These are phyloP conservation scores for Leptosomus discolor DNA, from an alignment of 2,113 vertebrate genomes.

Conservation along the genomic window DNA sequence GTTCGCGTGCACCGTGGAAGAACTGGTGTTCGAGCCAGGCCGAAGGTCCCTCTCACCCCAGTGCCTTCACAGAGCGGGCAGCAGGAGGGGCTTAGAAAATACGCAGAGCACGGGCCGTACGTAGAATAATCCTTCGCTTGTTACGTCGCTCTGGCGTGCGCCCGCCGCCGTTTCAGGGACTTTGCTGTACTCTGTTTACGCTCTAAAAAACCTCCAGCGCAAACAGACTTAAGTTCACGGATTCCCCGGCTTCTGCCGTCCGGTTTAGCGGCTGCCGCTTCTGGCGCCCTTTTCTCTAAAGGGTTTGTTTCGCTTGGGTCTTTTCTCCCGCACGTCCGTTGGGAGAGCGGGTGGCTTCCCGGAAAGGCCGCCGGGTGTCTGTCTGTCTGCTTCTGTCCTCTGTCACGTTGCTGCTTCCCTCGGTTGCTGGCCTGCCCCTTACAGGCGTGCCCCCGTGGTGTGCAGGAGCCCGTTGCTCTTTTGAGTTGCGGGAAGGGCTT, in stretches of 20 bases:
- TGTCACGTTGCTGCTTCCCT: not conserved
- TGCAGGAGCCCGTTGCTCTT: not conserved
- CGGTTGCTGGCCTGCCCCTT: no score
- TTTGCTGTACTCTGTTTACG: not conserved
- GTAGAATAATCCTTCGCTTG: fast-evolving
- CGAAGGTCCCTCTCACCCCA: not conserved
- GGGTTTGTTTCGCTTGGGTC: not conserved
- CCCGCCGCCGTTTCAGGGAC: fast-evolving
- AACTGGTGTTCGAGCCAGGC: not conserved
- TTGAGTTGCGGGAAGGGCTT: not conserved
- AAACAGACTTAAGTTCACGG: no score
- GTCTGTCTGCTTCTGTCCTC: not conserved
- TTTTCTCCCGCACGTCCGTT: fast-evolving
- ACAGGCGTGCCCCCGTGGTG: no score
- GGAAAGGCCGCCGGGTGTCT: no score
- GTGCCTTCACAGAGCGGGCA: not conserved
- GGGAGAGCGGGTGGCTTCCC: no score
- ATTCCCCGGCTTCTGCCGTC: not conserved
- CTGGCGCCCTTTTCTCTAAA: no score
- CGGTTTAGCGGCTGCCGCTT: not conserved
- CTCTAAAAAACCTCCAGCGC: not conserved
- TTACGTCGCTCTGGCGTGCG: fast-evolving
- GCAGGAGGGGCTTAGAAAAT: not conserved
- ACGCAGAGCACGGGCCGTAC: not conserved
- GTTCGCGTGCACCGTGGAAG: fast-evolving